Evolutionary conservation across 2,888 invertebrate species (phyloP).

Genomic region (Caenorhabditis plicata): DNA sequence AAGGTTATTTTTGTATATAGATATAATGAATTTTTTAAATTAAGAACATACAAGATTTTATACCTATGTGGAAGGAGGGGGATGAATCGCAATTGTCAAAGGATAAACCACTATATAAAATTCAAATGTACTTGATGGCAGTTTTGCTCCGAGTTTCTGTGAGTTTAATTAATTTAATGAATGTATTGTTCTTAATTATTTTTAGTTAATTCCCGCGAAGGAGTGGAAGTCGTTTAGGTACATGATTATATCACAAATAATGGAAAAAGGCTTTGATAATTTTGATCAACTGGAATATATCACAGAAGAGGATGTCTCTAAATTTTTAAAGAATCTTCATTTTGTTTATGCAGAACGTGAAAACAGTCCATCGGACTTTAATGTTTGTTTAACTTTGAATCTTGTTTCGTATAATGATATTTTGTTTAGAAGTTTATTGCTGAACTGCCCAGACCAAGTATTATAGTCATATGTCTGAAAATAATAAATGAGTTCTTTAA

Average conservation of each 20-base stretch:
- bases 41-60: background rate
- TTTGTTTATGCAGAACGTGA: no score
- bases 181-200: background rate
- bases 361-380: no score
- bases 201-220: background rate
- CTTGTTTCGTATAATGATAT: no score
- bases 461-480: background rate
- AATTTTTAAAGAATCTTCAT: background rate
- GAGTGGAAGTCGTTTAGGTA: background rate
- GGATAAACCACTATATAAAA: background rate
- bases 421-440: no score
- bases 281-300: no score
- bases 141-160: background rate
- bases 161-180: background rate
- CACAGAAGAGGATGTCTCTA: background rate
- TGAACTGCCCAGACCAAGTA: no score
- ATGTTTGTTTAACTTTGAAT: no score
- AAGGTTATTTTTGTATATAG: background rate
- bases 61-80: background rate
- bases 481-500: background rate
- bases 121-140: slow-evolving; percentile 1
- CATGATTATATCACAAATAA: background rate
- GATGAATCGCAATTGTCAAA: background rate
- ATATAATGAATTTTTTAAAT: no score
- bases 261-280: no score